A percentile compares a stretch with the other conserved stretches of the same genome.
Conservation (phyloP, 1,140 invertebrate species). For the Drosophila nigrodunni region DNA sequence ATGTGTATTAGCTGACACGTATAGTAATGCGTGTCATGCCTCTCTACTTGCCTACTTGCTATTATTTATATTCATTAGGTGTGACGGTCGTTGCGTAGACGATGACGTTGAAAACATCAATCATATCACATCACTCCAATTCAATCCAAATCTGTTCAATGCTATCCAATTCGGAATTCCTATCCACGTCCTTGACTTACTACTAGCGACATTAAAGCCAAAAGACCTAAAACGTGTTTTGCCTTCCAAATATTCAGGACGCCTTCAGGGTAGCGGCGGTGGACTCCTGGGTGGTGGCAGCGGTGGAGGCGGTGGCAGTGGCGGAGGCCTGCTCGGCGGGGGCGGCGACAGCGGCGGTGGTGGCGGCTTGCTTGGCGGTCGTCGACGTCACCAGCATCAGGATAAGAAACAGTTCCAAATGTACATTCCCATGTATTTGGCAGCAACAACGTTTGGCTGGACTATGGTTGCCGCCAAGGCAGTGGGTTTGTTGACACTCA, state of each 20-base stretch:
- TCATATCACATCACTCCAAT: slow-evolving; percentile 51
- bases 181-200: slow-evolving; percentile 31
- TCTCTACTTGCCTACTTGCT: slow-evolving; percentile 11
- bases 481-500: slow-evolving; percentile 87
- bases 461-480: slow-evolving; percentile 86
- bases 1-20: slow-evolving; percentile 18
- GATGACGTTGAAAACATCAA: slow-evolving; percentile 58
- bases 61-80: slow-evolving; percentile 71
- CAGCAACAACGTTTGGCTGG: slow-evolving; percentile 87
- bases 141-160: slow-evolving; percentile 17
- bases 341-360: slow-evolving; percentile 82
- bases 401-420: slow-evolving; percentile 87
- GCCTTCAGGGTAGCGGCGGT: slow-evolving; percentile 64
- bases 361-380: slow-evolving; percentile 83
- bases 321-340: slow-evolving; percentile 35
- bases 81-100: slow-evolving; percentile 50
- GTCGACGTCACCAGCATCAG: slow-evolving; percentile 56
- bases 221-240: slow-evolving; percentile 73
- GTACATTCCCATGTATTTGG: slow-evolving; percentile 87
- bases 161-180: slow-evolving; percentile 26
- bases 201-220: slow-evolving; percentile 53
- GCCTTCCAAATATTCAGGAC: slow-evolving; percentile 59
- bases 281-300: slow-evolving; percentile 43
- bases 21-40: slow-evolving; percentile 55
- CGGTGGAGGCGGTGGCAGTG: slow-evolving; percentile 22